Evolutionary conservation across 2,888 invertebrate genomes (phyloP).

Genomic region (Steromphala cineraria): DNA sequence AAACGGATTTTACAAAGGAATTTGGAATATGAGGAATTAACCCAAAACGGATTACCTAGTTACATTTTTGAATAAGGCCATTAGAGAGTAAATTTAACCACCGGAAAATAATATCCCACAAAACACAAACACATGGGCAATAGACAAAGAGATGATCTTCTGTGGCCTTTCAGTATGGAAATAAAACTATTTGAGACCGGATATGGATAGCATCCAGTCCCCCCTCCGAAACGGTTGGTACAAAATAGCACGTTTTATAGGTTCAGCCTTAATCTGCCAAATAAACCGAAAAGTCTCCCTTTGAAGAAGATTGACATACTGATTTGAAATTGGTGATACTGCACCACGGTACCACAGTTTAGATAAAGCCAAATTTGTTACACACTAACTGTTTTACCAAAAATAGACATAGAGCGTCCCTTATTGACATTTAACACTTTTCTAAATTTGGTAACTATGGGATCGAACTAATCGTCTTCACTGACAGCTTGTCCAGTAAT

Average conservation of each 20-base stretch:
- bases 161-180: slow-evolving; percentile 3
- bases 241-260: slow-evolving; percentile 9
- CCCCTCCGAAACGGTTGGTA: slow-evolving; percentile 22
- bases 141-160: background rate
- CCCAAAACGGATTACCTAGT: background rate
- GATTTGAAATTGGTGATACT: slow-evolving; percentile 9
- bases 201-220: slow-evolving; percentile 30
- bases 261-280: slow-evolving; percentile 22
- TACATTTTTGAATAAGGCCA: background rate
- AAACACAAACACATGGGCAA: background rate
- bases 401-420: slow-evolving; percentile 25
- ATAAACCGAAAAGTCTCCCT: slow-evolving; percentile 25
- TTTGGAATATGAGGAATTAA: background rate
- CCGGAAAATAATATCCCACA: background rate
- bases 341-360: slow-evolving; percentile 26
- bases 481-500: too few relatives aligned
- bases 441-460: too few relatives aligned
- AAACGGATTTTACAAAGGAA: background rate
- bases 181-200: slow-evolving; percentile 19
- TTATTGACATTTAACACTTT: background rate
- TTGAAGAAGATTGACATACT: slow-evolving; percentile 28
- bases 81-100: background rate
- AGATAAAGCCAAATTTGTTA: slow-evolving; percentile 31
- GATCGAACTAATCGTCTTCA: too few relatives aligned
- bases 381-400: slow-evolving; percentile 28